Conservation (phyloP, 2,888 invertebrate genomes). For the Melinaea marsaeus region DNA sequence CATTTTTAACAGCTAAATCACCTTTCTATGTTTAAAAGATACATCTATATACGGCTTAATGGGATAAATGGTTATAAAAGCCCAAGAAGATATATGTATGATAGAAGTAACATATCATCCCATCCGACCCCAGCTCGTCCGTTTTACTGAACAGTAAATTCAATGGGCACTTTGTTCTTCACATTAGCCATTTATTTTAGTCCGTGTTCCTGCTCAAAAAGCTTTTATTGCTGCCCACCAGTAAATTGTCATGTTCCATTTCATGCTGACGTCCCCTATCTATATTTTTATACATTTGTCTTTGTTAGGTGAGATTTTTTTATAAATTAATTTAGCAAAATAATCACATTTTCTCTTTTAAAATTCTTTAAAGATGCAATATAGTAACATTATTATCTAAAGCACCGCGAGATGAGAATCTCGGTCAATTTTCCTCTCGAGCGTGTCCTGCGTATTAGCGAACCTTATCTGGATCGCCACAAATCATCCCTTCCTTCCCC, state of each 20-base stretch:
- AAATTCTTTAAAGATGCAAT: no score
- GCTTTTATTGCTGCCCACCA: slow-evolving; percentile 27
- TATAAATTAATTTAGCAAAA: no score
- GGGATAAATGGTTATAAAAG: background rate
- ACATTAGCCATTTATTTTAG: slow-evolving; percentile 41
- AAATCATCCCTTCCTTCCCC: slow-evolving; percentile 46
- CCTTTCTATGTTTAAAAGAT: no score
- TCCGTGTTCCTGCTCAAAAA: slow-evolving; percentile 34
- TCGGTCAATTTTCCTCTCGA: slow-evolving; percentile 44
- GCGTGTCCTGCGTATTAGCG: slow-evolving; percentile 46
- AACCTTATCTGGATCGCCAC: slow-evolving; percentile 44
- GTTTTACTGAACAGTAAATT: slow-evolving; percentile 22
- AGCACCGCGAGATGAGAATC: slow-evolving; percentile 38
- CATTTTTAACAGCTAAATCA: no score
- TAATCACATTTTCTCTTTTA: no score
- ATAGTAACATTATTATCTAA: slow-evolving; percentile 13
- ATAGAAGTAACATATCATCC: no score
- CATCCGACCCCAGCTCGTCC: slow-evolving; percentile 4
- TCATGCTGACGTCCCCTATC: slow-evolving; percentile 20
- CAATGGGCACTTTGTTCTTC: slow-evolving; percentile 33
- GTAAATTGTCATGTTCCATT: slow-evolving; percentile 25
- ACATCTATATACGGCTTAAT: background rate
- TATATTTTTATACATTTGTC: slow-evolving; percentile 14
- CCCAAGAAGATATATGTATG: no score
- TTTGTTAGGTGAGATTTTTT: background rate